These are phyloP conservation scores for Bucco capensis DNA, from an alignment of 2,113 vertebrate genomes.

Conservation along the genomic window DNA sequence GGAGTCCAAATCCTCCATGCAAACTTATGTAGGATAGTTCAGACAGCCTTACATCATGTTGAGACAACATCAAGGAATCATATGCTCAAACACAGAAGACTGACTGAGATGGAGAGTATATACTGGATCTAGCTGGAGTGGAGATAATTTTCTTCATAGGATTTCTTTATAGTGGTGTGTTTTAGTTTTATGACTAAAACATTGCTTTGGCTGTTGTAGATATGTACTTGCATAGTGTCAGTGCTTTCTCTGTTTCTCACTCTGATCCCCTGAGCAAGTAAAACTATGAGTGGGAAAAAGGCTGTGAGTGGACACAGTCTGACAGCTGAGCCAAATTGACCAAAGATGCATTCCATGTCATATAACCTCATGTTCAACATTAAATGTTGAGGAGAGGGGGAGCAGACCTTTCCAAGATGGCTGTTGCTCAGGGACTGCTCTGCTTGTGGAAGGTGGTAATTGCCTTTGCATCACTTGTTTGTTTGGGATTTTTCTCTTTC, in stretches of 20 bases:
- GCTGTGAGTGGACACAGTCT: not conserved
- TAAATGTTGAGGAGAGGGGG: not conserved
- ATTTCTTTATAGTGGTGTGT: not conserved
- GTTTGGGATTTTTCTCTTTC: not conserved
- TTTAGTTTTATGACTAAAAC: not conserved
- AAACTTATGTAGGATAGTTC: not conserved
- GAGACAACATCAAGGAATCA: not conserved
- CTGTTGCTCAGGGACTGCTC: not conserved
- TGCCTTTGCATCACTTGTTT: not conserved
- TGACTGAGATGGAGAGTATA: accelerated
- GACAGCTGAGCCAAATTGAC: not conserved
- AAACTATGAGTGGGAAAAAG: accelerated
- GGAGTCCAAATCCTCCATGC: not conserved
- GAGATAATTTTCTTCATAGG: not conserved
- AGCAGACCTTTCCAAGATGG: not conserved
- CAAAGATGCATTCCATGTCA: not conserved
- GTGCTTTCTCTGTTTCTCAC: not conserved
- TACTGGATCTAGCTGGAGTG: not conserved
- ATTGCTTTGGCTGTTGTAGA: not conserved
- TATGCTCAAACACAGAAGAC: not conserved
- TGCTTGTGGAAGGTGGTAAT: accelerated
- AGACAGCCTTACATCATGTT: not conserved
- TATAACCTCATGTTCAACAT: not conserved
- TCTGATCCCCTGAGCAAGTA: not conserved
- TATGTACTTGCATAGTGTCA: not conserved